Base-by-base conservation (phyloP, 2,113 vertebrate genomes). In the Pelecanoides urinatrix region DNA sequence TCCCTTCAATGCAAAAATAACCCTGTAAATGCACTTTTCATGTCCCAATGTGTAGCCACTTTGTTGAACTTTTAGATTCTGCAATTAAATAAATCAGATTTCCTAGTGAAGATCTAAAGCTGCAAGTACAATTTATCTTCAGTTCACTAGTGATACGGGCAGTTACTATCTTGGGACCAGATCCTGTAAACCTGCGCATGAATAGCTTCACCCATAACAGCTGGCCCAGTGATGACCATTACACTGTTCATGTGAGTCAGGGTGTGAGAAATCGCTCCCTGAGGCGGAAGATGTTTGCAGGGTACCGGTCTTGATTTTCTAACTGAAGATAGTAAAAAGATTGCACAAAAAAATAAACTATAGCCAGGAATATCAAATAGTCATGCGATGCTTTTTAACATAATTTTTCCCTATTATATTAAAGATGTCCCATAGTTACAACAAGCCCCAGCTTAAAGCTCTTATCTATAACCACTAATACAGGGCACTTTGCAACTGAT, bases 51-150 rank as follows among this genome's bases (percentile, higher is more conserved):
- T 73, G 56, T 62, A 81, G 76, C 30, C 73, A 75, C 52, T 63
- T 75, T 52, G 61, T 13, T 88, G 68, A 96, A 71, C 72, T 67
- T 90, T 38, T 32, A 34, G 38, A 90, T 84, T 75, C 79, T 78
- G 45, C 86, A 81, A 15, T 94, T 38, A 65, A 50, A 52, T 70
- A 79, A 78, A 94, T 75, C 61, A 56, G 61, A 80, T 83, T 95
- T 93, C 52, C 56, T 71, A 73, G 72, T n/a, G 53, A 81, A 93
- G 65, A 91, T 65, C 79, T 87, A 61, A 95, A 91, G 68, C 65
- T 75, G 47, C 52, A 78, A 84, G 65, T 22, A 74, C 30, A 55
- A 71, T 66, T 86, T 58, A 25, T 62, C 40, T 45, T 65, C 86
- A 63, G 72, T 63, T 92, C 79, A 65, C 15, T 18, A 63, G 53